Evolutionary conservation across 2,113 vertebrate species (phyloP), one percentile per base, ranked within the genome.

Genomic region (Mohoua ochrocephala): DNA sequence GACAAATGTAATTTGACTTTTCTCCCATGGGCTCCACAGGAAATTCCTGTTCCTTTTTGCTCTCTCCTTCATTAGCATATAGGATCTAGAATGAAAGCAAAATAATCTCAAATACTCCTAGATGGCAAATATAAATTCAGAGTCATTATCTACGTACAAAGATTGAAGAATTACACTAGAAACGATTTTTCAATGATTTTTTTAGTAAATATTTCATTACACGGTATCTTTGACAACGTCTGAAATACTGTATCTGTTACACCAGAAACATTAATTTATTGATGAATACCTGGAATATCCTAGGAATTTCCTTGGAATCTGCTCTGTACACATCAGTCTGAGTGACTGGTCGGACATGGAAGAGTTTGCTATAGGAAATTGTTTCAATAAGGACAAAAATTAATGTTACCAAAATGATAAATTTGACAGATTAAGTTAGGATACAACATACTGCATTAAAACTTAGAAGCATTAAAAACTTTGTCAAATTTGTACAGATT

Each of bases 61-160:
- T 99, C 97, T 99, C 99, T 35, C 99, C 99, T 98, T 99, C 99
- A 83, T 99, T 99, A 96, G 99, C 99, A 33, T 99, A 99, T 20
- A 99, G 97, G 90, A 99, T 99, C 99, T 99, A 95, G 24, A 91
- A 88, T 74, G 49, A 89, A 95, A 75, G n/a, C 33, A 91, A 63
- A 88, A 68, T 64, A 67, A 63, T 54, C 27, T 94, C 37, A 70
- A 70, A 53, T n/a, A 90, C 5, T 73, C 27, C 12, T 47, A 57
- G 47, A 65, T 49, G 15, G 63, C 9, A 78, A 70, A 80, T 5
- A 28, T 7, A 91, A 81, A 92, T 76, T 74, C 33, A 84, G 50
- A 44, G 10, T 49, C 39, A 84, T 74, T 91, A 67, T 35, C 16
- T 17, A 49, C 49, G 14, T 13, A 78, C 12, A 84, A 92, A 87